phyloP scores from a whole-genome alignment of 2,888 invertebrate genomes.

The Spodoptera exigua region DNA sequence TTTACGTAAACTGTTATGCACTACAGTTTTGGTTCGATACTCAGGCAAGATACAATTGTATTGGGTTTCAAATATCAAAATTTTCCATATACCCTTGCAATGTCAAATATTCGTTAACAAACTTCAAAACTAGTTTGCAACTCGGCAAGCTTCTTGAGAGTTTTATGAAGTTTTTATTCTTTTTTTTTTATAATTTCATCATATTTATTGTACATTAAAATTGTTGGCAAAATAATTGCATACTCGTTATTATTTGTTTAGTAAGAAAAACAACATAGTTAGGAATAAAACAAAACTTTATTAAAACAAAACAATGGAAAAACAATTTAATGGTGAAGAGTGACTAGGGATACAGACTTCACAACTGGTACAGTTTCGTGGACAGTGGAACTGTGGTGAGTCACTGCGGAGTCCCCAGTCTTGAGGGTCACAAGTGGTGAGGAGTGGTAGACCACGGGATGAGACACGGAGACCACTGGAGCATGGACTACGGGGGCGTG shows the following conservation, averaged over 20 bases:
- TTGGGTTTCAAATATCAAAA: too few species aligned
- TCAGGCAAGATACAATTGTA: too few species aligned
- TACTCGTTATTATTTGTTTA: background rate
- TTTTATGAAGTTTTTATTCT: slow-evolving; percentile 27
- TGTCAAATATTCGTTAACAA: slow-evolving; percentile 21
- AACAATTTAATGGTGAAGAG: slow-evolving; percentile 68
- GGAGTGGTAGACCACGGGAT: slow-evolving; percentile 68
- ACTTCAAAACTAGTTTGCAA: slow-evolving; percentile 30
- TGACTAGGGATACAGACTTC: slow-evolving; percentile 65
- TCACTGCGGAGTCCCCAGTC: slow-evolving; percentile 80
- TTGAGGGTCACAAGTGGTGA: slow-evolving; percentile 67
- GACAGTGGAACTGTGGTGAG: slow-evolving; percentile 86
- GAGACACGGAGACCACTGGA: slow-evolving; percentile 53
- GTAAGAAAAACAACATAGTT: background rate
- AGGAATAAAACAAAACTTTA: slow-evolving; percentile 39
- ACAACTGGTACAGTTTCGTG: slow-evolving; percentile 77
- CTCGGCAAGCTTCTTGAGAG: slow-evolving; percentile 21
- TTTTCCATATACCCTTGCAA: too few species aligned
- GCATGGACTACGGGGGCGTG: slow-evolving; percentile 63
- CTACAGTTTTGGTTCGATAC: too few species aligned
- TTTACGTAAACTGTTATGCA: too few species aligned
- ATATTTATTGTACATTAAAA: slow-evolving; percentile 5
- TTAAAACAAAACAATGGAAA: slow-evolving; percentile 39
- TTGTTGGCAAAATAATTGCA: too few species aligned
- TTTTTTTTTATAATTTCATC: slow-evolving; percentile 1